Evolutionary conservation across 64 coral and sea anemone genomes (phyloP), one percentile per base, ranked within the genome.

Genomic region (Acropora tenuis): DNA sequence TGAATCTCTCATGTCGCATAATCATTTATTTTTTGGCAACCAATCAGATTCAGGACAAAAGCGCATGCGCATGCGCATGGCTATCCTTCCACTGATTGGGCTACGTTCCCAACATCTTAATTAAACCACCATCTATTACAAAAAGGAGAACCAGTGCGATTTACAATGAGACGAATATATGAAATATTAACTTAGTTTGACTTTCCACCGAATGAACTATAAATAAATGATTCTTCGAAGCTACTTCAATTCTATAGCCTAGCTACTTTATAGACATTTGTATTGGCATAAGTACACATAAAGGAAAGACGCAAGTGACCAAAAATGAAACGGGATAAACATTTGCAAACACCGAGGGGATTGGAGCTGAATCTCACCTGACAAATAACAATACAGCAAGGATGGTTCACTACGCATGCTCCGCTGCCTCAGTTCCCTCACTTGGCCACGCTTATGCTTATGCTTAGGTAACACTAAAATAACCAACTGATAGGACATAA

Each of bases 171-270:
- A 18, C 45, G 49, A 16, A 78, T 17, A 15, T 10, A 16, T 48
- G 43, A 76, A 78, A 48, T 15, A 46, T 78, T 48, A 78, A 48
- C 11, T 78, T 78, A 15, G 45, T 78, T 48, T 78, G 46, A 78
- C 4, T 48, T 78, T 7, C 73, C 43, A 78, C 44, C 45, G 4
- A 18, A 46, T 78, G 11, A 48, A 16, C 75, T 78, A 78, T 78
- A 78, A 78, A 78, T 78, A 78, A 78, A 48, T 12, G 46, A 78
- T 78, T 78, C 12, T 75, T 78, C 30, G 30, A 30, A 30, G 30
- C 30, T 30, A 30, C 30, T 30, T 41, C 30, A 2, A 3, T 41
- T 5, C 11, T 74, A 7, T 74, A 30, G 30, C 30, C 30, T 30
- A 30, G 30, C 30, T 30, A 30, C 30, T 30, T 30, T 30, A 30